Conservation (phyloP, 2,888 invertebrate genomes). For the Colostygia pectinataria region DNA sequence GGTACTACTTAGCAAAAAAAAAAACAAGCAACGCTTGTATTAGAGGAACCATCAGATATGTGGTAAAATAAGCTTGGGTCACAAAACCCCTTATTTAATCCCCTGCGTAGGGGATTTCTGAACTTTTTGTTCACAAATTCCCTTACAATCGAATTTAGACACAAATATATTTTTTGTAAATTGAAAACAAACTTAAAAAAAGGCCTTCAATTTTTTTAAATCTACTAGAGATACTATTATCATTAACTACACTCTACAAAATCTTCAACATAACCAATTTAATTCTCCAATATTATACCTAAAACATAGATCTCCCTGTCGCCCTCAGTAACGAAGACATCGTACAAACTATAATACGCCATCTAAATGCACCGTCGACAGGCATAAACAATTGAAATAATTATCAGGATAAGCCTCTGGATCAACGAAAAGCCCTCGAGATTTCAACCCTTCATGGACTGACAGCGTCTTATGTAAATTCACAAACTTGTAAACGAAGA, state of each 20-base stretch:
- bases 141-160: no score
- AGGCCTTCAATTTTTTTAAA: no score
- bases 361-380: slow-evolving; percentile 82
- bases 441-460: slow-evolving; percentile 78
- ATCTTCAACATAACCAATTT: slow-evolving; percentile 59
- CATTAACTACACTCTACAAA: slow-evolving; percentile 35
- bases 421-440: slow-evolving; percentile 77
- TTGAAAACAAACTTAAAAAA: no score
- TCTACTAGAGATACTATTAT: no score
- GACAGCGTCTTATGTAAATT: slow-evolving; percentile 82
- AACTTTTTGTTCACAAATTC: no score
- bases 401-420: slow-evolving; percentile 81
- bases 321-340: slow-evolving; percentile 70
- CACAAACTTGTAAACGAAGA: slow-evolving; percentile 60
- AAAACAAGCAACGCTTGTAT: no score
- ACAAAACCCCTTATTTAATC: no score
- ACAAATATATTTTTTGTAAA: no score
- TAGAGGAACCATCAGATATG: no score
- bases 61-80: no score
- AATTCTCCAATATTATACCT: slow-evolving; percentile 48
- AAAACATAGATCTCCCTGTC: slow-evolving; percentile 51
- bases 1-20: no score
- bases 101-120: no score
- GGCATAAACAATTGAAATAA: slow-evolving; percentile 83
- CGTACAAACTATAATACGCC: slow-evolving; percentile 80